Evolutionary conservation across 2,797 vertebrate species (phyloP).

Genomic region (Craterocephalus amniculus): DNA sequence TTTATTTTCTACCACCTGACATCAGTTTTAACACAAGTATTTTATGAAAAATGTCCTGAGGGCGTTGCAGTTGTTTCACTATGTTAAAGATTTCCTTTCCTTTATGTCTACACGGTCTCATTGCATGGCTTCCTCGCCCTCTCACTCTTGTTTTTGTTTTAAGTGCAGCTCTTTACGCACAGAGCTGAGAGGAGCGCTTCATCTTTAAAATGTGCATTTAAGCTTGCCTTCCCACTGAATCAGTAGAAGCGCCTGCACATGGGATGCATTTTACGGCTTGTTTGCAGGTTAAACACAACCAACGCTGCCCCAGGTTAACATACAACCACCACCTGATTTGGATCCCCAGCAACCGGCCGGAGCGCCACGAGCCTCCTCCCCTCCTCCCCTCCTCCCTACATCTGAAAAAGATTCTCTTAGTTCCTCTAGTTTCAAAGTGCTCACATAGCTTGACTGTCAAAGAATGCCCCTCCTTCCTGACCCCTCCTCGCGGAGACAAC

Average conservation of each 20-base stretch:
- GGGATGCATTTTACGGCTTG: constrained; percentile 54
- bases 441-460: constrained; percentile 63
- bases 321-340: constrained; percentile 24
- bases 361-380: constrained; percentile 48
- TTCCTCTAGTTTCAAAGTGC: constrained; percentile 61
- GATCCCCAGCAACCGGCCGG: constrained; percentile 39
- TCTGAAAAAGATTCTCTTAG: constrained; percentile 53
- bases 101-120: constrained; percentile 20
- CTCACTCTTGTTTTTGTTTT: not conserved
- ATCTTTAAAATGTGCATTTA: constrained; percentile 39
- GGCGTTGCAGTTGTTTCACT: constrained; percentile 20
- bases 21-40: constrained; percentile 29
- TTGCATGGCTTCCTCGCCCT: not conserved
- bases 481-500: constrained; percentile 76
- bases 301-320: constrained; percentile 61
- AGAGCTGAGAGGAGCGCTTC: constrained; percentile 20
- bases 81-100: constrained; percentile 21
- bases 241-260: constrained; percentile 35
- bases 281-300: constrained; percentile 74
- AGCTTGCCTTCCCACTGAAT: constrained; percentile 41
- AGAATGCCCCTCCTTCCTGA: constrained; percentile 60
- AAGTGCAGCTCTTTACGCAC: constrained; percentile 16
- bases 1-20: constrained; percentile 38
- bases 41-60: constrained; percentile 27
- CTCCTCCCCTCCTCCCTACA: constrained; percentile 40